Percentiles rank a stretch among this genome's conserved stretches.
These are phyloP conservation scores for Alcis repandata DNA, from an alignment of 2,888 invertebrate species.

Conservation along the genomic window DNA sequence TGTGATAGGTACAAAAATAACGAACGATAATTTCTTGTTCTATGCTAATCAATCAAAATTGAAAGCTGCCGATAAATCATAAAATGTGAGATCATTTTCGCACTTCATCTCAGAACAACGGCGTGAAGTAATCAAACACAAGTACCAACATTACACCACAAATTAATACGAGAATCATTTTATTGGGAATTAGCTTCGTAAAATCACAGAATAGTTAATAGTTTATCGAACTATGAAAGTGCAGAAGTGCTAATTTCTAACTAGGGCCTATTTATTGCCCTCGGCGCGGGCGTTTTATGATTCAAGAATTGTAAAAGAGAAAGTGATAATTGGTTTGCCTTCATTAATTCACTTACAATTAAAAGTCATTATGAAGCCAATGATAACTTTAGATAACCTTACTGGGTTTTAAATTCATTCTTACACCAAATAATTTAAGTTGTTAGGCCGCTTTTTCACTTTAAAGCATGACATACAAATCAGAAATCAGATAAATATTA, in stretches of 20 bases:
- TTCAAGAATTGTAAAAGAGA: constrained; percentile 35
- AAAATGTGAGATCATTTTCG: constrained; percentile 37
- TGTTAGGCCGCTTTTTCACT: no score
- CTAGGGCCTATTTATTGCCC: constrained; percentile 28
- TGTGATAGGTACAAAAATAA: neutral
- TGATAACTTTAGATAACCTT: neutral
- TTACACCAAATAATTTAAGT: no score
- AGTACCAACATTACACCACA: neutral
- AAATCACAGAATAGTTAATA: constrained; percentile 6
- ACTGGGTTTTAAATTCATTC: neutral
- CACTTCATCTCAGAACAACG: constrained; percentile 3
- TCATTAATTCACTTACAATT: constrained; percentile 5
- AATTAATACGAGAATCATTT: constrained; percentile 35
- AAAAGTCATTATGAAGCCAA: neutral
- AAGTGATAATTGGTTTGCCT: constrained; percentile 35
- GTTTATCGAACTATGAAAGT: constrained; percentile 20
- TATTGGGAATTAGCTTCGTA: constrained; percentile 38
- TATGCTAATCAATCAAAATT: constrained; percentile 28
- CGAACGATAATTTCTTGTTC: neutral
- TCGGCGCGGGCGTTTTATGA: constrained; percentile 19
- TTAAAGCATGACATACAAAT: no score
- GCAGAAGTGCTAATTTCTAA: constrained; percentile 38
- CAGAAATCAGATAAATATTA: no score
- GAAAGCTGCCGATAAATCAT: constrained; percentile 19
- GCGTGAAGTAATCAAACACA: neutral